Base-by-base conservation (phyloP, 1,140 invertebrate genomes). In the Calycopis cecrops region DNA sequence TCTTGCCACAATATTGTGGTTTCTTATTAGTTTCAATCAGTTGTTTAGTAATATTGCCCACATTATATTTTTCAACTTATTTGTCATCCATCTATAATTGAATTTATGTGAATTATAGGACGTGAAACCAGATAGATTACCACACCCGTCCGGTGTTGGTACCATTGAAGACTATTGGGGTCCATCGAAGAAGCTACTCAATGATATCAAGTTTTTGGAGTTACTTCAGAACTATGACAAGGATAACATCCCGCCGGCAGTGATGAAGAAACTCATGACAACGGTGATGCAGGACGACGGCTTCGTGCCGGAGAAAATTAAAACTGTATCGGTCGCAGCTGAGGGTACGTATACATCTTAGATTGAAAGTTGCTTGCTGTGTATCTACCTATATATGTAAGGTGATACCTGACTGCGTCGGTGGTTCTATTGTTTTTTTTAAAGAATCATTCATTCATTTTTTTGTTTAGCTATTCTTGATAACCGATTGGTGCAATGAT, bases 231-330 rank as follows among this genome's bases (percentile, higher is more conserved):
- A 94, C 61, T 99, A 94, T 69, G 96, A 99, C 73, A 98, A 98
- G 89, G 98, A 98, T 73, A 94, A 97, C 75, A 95, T 99, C 73
- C 91, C 94, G 9, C 90, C 92, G 0, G 79, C 89, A 1, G 91
- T 96, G 1, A 98, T 98, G 89, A 92, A 94, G 59, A 95, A 93
- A 67, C 91, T 99, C 53, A 91, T 94, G 12, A 92, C 94, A n/a
- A 93, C 92, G 53, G 94, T 95, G 48, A 85, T 98, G 58, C 91
- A 89, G 6, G 95, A 97, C 64, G 94, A 96, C 62, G 92, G 91
- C 38, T 99, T 99, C 87, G 96, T 98, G 86, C 97, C 97, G 0
- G 94, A 96, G 33, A 97, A 97, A 85, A 93, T 98, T 16, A 94
- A 93, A 71, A 86, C 88, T 6, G 93, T 92, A 3, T 95, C 94